Conservation (phyloP, 2,888 invertebrate species). For the Mactromeris polynyma region DNA sequence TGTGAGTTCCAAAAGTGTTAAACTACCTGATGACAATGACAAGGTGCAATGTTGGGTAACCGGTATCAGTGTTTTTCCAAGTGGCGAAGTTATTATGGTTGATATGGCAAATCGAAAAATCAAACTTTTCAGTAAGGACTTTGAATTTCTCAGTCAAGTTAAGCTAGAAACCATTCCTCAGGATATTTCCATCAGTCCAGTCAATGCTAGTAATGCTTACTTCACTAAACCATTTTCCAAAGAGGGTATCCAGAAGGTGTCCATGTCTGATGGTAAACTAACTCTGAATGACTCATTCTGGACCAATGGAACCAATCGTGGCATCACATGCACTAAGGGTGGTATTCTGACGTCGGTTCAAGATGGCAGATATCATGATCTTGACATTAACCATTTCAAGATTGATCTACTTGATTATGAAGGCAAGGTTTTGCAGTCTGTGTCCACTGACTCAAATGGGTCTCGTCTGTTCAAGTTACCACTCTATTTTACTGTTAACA, state of each 20-base stretch:
- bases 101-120: slow-evolving; percentile 67
- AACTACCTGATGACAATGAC: slow-evolving; percentile 53
- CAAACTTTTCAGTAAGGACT: slow-evolving; percentile 60
- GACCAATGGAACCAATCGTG: slow-evolving; percentile 64
- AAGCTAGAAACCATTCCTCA: slow-evolving; percentile 66
- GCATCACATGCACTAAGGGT: slow-evolving; percentile 63
- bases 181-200: slow-evolving; percentile 64
- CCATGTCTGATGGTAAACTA: slow-evolving; percentile 58
- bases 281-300: slow-evolving; percentile 59
- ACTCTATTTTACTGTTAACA: slow-evolving; percentile 56
- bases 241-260: slow-evolving; percentile 64
- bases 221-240: slow-evolving; percentile 66
- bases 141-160: slow-evolving; percentile 55
- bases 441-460: slow-evolving; percentile 54
- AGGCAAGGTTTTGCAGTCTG: slow-evolving; percentile 58
- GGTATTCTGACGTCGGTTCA: slow-evolving; percentile 69
- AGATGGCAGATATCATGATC: slow-evolving; percentile 61
- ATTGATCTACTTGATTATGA: slow-evolving; percentile 62
- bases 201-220: slow-evolving; percentile 62
- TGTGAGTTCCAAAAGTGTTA: slow-evolving; percentile 48
- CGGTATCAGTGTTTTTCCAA: slow-evolving; percentile 66
- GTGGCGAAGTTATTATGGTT: slow-evolving; percentile 61
- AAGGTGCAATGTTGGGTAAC: slow-evolving; percentile 61
- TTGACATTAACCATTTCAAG: slow-evolving; percentile 66
- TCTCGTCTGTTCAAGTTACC: slow-evolving; percentile 65